Conservation (phyloP, 2,888 invertebrate species). For the Gandaritis pyraliata region DNA sequence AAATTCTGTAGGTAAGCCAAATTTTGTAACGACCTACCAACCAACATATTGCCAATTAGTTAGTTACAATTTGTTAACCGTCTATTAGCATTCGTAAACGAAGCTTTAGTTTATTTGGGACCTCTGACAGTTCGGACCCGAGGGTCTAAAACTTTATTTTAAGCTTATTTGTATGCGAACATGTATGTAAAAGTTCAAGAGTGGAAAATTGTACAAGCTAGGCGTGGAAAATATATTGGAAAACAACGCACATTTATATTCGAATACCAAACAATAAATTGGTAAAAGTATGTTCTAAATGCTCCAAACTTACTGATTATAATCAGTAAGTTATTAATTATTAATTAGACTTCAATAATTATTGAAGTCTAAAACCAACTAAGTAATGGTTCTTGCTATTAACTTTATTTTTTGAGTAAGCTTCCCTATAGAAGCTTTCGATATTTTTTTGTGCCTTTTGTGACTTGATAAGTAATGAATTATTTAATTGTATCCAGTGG, state of each 20-base stretch:
- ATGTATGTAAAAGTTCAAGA: slow-evolving; percentile 28
- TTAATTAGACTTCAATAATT: too few species aligned
- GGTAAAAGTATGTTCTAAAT: too few species aligned
- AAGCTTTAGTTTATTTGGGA: slow-evolving; percentile 52
- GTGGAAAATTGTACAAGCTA: slow-evolving; percentile 20
- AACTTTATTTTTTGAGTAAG: too few species aligned
- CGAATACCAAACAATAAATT: background rate
- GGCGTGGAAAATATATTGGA: slow-evolving; percentile 12
- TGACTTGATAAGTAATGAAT: too few species aligned
- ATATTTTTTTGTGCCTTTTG: too few species aligned
- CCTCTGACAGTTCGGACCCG: slow-evolving; percentile 60
- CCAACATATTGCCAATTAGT: slow-evolving; percentile 33
- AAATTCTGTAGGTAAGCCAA: background rate
- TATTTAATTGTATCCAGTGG: too few species aligned
- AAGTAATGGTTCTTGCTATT: too few species aligned
- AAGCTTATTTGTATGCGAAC: slow-evolving; percentile 57
- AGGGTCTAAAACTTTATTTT: slow-evolving; percentile 61
- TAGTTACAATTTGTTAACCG: slow-evolving; percentile 52
- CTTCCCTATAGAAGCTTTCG: too few species aligned
- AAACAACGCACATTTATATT: slow-evolving; percentile 12
- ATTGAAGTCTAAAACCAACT: too few species aligned
- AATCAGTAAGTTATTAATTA: too few species aligned
- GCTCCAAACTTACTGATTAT: too few species aligned
- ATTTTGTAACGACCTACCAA: background rate
- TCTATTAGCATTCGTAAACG: slow-evolving; percentile 53